Evolutionary conservation across 92 coral and sea anemone genomes (phyloP), one percentile per base, ranked within the genome.

Genomic region (Blastomussa wellsi): DNA sequence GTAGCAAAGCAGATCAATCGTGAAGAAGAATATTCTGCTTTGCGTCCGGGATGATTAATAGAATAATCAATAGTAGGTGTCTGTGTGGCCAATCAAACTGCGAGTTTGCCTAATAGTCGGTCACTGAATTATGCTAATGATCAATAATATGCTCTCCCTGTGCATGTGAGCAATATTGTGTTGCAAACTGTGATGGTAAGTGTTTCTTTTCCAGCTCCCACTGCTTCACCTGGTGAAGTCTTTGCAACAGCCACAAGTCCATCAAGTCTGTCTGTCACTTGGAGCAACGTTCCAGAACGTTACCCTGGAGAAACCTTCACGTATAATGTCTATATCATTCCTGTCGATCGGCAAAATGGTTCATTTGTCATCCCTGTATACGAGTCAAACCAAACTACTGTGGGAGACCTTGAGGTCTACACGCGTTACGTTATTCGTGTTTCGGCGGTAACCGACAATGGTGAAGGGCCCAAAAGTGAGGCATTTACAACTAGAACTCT

Each of bases 401-500:
- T 41, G 32, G 36, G 3, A 3, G 44, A 41, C 69, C 83, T 79
- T 20, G 19, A 38, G 22, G 5, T 79, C 39, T 79, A 24, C 83
- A 79, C 83, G 22, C 39, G 39, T 17, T 79, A 79, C 36, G 35
- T 65, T 13, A 32, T 41, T n/a, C 72, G 83, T 20, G 83, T 79
- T 15, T 79, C 83, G 74, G 83, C 74, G 42, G 42, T 36, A 8
- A 79, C 39, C 62, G 26, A 13, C 9, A 24, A 31, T 0, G 83
- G 83, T 2, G 83, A 64, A 31, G 83, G 83, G 42, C 85, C 85
- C 20, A 81, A 81, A 26, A 81, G 85, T 70, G 22, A 2, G 20
- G 32, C 53, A 0, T 62, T 81, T 10, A 69, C 35, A 68, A 51
- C 77, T 24, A 31, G 85, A 69, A 81, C 85, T 7, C 15, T 32